phyloP scores from a whole-genome alignment of 2,113 vertebrate species.

The Atherinomorus stipes region DNA sequence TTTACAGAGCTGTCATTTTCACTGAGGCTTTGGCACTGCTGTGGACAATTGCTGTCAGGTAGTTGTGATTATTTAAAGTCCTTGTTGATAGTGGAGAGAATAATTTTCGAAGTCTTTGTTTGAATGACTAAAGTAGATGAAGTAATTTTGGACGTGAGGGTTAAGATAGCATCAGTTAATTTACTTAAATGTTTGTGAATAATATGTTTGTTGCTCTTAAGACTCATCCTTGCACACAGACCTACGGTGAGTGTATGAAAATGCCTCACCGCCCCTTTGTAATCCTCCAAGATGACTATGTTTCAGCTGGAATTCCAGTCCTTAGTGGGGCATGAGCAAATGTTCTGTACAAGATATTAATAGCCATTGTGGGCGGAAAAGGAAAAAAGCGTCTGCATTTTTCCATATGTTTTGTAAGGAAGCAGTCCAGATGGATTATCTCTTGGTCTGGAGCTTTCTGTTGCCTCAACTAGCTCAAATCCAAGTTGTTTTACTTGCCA shows the following conservation, averaged over 20 bases:
- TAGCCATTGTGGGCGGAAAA: conserved; percentile 76
- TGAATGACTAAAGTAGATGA: conserved; percentile 47
- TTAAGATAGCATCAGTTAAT: conserved; percentile 58
- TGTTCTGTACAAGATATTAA: conserved; percentile 75
- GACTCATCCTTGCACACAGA: conserved; percentile 20
- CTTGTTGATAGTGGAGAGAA: conserved; percentile 56
- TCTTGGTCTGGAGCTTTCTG: conserved; percentile 67
- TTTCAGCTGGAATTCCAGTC: conserved; percentile 75
- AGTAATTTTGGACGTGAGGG: conserved; percentile 42
- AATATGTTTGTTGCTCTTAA: conserved; percentile 16
- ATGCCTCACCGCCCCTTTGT: conserved; percentile 57
- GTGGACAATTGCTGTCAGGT: conserved; percentile 73
- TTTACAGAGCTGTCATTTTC: conserved; percentile 74
- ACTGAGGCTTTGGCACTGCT: conserved; percentile 57
- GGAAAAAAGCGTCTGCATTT: conserved; percentile 66
- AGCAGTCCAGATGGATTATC: conserved; percentile 79
- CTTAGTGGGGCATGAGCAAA: conserved; percentile 79
- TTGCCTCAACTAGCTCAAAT: conserved; percentile 64
- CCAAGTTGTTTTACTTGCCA: conserved; percentile 68
- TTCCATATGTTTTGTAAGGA: conserved; percentile 80
- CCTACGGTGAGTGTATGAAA: conserved; percentile 58
- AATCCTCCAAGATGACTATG: conserved; percentile 63
- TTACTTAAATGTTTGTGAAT: conserved; percentile 44
- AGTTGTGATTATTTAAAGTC: conserved; percentile 65
- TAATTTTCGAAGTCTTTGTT: conserved; percentile 61